phyloP scores from a whole-genome alignment of 2,888 invertebrate genomes.

The Drosophila antonietae region DNA sequence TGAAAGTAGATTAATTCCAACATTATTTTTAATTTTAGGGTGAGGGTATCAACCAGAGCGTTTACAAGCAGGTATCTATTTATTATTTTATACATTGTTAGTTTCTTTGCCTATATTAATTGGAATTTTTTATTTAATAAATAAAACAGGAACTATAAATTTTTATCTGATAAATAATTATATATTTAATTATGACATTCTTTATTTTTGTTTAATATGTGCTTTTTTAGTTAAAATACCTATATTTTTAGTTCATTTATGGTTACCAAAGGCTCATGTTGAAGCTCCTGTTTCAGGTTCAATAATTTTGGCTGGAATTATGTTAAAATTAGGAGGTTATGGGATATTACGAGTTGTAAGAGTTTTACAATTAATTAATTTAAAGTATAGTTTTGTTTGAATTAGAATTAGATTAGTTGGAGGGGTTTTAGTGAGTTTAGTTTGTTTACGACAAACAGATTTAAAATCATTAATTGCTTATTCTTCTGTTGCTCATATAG shows the following conservation, averaged over 20 bases:
- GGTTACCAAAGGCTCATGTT: background rate
- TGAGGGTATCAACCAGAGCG: background rate
- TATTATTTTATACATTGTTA: constrained; percentile 2
- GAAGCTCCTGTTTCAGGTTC: background rate
- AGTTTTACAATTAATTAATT: background rate
- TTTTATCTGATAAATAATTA: constrained; percentile 6
- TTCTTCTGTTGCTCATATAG: constrained; percentile 1
- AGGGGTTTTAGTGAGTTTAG: background rate
- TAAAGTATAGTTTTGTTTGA: background rate
- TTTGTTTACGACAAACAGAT: background rate
- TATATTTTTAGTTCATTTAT: constrained; percentile 1
- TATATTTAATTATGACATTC: constrained; percentile 2
- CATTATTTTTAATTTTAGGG: background rate
- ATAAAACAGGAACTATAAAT: background rate
- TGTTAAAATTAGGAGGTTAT: background rate
- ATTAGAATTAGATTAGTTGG: background rate
- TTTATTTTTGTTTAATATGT: background rate
- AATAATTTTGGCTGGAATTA: background rate
- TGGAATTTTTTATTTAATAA: background rate
- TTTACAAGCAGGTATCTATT: background rate
- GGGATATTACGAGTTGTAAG: background rate
- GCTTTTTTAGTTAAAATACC: constrained; percentile 3
- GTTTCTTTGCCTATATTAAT: background rate
- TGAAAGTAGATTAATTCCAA: constrained; percentile 1
- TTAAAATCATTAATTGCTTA: background rate